Base-by-base conservation (phyloP, 2,888 invertebrate genomes). In the Gortyna flavago region DNA sequence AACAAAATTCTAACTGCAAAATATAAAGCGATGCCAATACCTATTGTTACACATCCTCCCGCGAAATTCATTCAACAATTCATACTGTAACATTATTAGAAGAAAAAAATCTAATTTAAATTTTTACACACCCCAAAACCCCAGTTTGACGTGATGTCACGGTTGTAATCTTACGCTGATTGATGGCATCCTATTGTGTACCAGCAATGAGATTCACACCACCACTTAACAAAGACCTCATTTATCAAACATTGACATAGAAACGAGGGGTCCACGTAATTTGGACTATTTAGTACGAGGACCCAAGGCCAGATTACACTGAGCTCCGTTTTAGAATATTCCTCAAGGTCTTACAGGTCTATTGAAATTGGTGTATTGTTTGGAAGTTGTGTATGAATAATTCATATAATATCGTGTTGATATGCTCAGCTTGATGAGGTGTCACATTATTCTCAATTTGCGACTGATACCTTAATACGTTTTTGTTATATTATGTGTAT, bases 401-500 rank as follows among this genome's bases (percentile, higher is more conserved):
- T 95, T 95, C 93, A 95, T 93, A 92, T 89, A 90, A 90, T 93
- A 93, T 90, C 90, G 89, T 91, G 90, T 87, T 77, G 83, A 81
- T 85, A 82, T 75, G 72, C 35, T 70, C 54, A 44, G 77, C 89
- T 90, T 93, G 92, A 93, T 93, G 91, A 91, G 84, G 82, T 92
- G 93, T 93, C 93, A 92, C 94, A 95, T 95, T 94, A 95, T 94
- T 95, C 93, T 92, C 93, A 94, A 95, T 95, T 95, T 95, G 90
- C 90, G 86, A 88, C 85, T 91, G 90, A 93, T 92, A 93, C 91
- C 91, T 91, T 93, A 92, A 93, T 93, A 89, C 89, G 75, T 41
- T 85, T 85, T 84, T 81, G 83, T 78, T 78, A 83, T 88, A 83
- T 88, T 84, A 82, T 77, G 79, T 78, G 35, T 32, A 41, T 78